Evolutionary conservation across 2,113 vertebrate genomes (phyloP).

Genomic region (Cairina moschata): DNA sequence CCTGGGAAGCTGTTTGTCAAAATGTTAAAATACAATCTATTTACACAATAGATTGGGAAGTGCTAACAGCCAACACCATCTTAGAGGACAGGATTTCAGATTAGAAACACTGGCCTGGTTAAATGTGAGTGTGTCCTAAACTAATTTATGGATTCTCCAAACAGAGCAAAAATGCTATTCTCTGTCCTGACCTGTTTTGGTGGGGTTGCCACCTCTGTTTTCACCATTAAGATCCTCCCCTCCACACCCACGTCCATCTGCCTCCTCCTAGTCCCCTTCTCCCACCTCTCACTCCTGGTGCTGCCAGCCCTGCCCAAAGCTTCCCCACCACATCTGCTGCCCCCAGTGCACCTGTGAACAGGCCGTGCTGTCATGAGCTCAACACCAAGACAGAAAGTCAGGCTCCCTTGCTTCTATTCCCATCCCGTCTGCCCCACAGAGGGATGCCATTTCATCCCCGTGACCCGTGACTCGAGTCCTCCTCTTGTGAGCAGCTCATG

Average conservation of each 20-base stretch:
- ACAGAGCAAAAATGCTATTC: neutral
- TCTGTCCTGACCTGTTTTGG: neutral
- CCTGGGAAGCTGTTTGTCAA: constrained; percentile 1
- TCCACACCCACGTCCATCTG: neutral
- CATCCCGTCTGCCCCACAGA: neutral
- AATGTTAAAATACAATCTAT: constrained; percentile 42
- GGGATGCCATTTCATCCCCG: neutral
- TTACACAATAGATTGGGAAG: constrained; percentile 35
- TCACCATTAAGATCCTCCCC: neutral
- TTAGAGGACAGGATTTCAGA: constrained; percentile 28
- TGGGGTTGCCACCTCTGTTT: neutral
- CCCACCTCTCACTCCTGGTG: neutral
- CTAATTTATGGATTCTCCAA: neutral
- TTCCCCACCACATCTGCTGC: neutral
- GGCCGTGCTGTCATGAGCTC: neutral
- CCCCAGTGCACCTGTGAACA: neutral
- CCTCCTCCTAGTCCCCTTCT: neutral
- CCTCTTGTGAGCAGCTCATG: neutral
- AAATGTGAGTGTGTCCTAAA: neutral
- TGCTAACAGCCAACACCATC: neutral
- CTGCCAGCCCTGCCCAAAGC: neutral
- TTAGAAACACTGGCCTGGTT: neutral
- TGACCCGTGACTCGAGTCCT: neutral
- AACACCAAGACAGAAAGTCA: neutral
- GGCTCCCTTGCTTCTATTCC: neutral